Conservation (phyloP, 23 tunicate genomes). For the Styela plicata region DNA sequence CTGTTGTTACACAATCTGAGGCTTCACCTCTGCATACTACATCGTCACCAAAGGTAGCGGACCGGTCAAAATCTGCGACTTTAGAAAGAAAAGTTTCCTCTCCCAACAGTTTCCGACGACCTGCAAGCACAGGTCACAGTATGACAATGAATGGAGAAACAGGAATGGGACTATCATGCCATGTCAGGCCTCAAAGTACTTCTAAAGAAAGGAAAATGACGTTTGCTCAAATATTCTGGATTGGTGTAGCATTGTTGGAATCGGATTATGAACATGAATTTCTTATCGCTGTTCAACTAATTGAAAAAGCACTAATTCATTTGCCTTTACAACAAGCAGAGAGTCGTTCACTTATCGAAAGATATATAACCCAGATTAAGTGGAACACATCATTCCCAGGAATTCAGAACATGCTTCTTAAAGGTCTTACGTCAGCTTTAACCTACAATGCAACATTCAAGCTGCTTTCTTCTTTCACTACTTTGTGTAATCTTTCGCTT, state of each 20-base stretch:
- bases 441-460: slow-evolving; percentile 55
- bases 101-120: too few relatives aligned
- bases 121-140: not conserved
- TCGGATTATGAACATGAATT: slow-evolving; percentile 89
- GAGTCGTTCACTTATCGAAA: slow-evolving; percentile 32
- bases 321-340: slow-evolving; percentile 35
- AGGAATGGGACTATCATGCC: not conserved
- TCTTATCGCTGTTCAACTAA: slow-evolving; percentile 54
- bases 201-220: not conserved
- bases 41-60: not conserved
- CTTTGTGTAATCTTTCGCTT: slow-evolving; percentile 39
- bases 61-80: not conserved
- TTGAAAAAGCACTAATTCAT: slow-evolving; percentile 33
- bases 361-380: slow-evolving; percentile 50
- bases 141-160: not conserved
- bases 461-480: slow-evolving; percentile 42
- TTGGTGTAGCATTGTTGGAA: slow-evolving; percentile 60
- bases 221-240: slow-evolving; percentile 62
- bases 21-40: not conserved
- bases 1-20: not conserved
- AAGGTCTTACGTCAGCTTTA: slow-evolving; percentile 48
- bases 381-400: slow-evolving; percentile 66
- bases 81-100: not conserved
- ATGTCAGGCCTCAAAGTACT: not conserved
- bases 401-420: slow-evolving; percentile 57